Evolutionary conservation across 2,797 vertebrate species (phyloP).

Genomic region (Alcedo atthis): DNA sequence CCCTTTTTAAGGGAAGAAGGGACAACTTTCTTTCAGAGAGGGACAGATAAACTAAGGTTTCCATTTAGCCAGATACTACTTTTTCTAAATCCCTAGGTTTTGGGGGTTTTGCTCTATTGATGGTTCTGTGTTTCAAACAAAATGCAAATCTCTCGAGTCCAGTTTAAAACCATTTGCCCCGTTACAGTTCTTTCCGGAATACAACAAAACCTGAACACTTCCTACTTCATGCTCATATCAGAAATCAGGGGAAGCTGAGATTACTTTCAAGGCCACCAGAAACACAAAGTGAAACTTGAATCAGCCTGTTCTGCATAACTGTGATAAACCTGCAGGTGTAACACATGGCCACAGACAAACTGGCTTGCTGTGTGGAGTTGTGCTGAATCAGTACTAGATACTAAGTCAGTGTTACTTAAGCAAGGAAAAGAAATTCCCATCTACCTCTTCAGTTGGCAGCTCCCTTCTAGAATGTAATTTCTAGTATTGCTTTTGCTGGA

Average conservation of each 20-base stretch:
- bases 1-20: not conserved
- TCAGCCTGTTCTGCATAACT: not conserved
- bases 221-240: not conserved
- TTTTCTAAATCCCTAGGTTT: not conserved
- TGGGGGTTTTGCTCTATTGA: accelerated
- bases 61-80: not conserved
- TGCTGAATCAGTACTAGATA: not conserved
- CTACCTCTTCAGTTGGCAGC: not conserved
- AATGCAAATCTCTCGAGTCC: not conserved
- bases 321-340: not conserved
- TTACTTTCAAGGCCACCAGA: not conserved
- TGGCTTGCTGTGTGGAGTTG: not conserved
- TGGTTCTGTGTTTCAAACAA: not conserved
- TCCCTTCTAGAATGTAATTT: not conserved
- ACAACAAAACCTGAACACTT: not conserved
- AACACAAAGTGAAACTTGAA: not conserved
- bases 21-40: not conserved
- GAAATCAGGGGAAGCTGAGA: not conserved
- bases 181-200: not conserved
- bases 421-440: not conserved
- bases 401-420: not conserved
- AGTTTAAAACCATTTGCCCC: not conserved
- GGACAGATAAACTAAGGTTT: not conserved
- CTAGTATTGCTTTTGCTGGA: not conserved
- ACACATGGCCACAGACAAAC: not conserved